Evolutionary conservation across 2,797 vertebrate genomes (phyloP).

Genomic region (Eleutherodactylus coqui): DNA sequence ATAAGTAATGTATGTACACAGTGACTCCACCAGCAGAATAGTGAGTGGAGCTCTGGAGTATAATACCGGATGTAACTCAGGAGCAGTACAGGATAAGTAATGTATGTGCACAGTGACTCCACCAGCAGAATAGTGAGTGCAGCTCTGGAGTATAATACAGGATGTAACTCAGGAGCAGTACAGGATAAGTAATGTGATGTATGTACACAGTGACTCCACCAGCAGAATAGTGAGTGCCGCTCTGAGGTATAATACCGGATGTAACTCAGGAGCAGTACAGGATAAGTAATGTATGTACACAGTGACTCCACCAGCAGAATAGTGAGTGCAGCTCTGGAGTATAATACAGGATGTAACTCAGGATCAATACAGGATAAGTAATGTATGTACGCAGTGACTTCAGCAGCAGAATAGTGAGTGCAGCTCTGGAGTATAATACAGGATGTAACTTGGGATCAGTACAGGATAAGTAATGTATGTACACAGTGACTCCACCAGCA

Average conservation of each 20-base stretch:
- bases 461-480: conserved; percentile 12
- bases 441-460: conserved; percentile 3
- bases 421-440: conserved; percentile 17
- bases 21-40: neutral
- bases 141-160: conserved; percentile 17
- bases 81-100: neutral
- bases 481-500: neutral
- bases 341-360: conserved; percentile 11
- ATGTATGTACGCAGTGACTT: neutral
- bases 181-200: conserved; percentile 2
- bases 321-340: neutral
- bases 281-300: neutral
- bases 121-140: neutral
- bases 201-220: neutral
- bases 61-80: neutral
- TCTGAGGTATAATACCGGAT: neutral
- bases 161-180: conserved; percentile 4
- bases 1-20: neutral
- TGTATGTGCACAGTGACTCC: neutral
- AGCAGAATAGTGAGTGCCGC: conserved; percentile 8
- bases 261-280: conserved; percentile 1
- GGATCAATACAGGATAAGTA: conserved; percentile 13
- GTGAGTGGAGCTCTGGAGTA: neutral
- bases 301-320: neutral
- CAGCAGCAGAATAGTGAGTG: neutral